Evolutionary conservation across 2,888 invertebrate genomes (phyloP).

Genomic region (Trachelus stipa): DNA sequence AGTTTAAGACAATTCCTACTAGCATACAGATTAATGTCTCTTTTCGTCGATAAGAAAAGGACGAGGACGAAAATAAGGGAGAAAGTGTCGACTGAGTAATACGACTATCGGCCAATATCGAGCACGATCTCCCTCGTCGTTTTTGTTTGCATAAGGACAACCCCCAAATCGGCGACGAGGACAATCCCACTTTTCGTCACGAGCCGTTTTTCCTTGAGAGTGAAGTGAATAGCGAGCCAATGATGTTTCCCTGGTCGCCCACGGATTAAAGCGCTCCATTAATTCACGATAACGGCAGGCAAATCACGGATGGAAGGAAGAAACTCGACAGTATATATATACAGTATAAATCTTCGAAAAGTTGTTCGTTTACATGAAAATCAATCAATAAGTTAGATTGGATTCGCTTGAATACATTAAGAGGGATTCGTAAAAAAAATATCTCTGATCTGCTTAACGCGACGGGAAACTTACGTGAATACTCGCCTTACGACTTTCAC

Average conservation of each 20-base stretch:
- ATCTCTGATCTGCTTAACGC: neutral
- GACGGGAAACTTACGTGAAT: neutral
- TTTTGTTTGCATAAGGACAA: neutral
- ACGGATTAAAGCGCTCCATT: neutral
- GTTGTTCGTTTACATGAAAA: too few relatives aligned
- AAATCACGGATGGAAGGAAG: neutral
- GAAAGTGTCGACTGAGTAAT: neutral
- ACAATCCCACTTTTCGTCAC: neutral
- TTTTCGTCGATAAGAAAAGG: neutral
- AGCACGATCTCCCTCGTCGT: neutral
- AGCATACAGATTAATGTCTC: neutral
- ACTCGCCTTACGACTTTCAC: neutral
- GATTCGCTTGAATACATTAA: too few relatives aligned
- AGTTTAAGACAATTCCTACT: neutral
- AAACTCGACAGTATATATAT: neutral
- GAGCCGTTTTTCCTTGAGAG: neutral
- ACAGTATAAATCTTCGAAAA: too few relatives aligned
- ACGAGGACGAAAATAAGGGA: neutral
- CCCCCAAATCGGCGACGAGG: neutral
- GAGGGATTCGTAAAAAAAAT: neutral
- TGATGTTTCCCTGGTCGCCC: neutral
- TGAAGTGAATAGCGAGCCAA: neutral
- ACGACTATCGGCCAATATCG: neutral
- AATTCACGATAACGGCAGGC: neutral
- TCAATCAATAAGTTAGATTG: too few relatives aligned